A percentile compares a stretch with the other conserved stretches of the same genome.
Conservation (phyloP, 1,140 invertebrate genomes). For the Penaeus vannamei region DNA sequence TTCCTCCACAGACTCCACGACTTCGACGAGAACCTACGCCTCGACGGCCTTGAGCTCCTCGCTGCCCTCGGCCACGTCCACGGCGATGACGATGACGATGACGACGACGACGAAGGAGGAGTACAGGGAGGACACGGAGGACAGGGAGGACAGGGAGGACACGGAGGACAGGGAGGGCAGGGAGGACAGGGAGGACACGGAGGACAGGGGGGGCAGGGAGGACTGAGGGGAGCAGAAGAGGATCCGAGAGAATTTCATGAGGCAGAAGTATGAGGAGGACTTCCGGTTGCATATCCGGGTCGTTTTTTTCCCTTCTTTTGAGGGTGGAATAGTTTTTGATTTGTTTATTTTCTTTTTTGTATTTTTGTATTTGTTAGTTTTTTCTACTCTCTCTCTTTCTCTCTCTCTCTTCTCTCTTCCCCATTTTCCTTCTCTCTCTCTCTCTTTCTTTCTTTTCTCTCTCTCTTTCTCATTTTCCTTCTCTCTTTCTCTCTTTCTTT, state of each 20-base stretch:
- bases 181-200: conserved; percentile 24
- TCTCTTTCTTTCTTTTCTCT: too few relatives aligned
- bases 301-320: too few relatives aligned
- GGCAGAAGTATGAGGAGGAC: not conserved
- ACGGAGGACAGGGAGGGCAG: not conserved
- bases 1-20: conserved; percentile 79
- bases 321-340: too few relatives aligned
- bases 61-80: conserved; percentile 74
- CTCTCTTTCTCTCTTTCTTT: too few relatives aligned
- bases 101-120: conserved; percentile 6
- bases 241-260: not conserved
- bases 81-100: conserved; percentile 69
- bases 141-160: not conserved
- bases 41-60: conserved; percentile 86
- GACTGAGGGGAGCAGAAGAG: not conserved
- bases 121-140: not conserved
- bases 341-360: too few relatives aligned
- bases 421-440: too few relatives aligned
- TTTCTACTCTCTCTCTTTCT: too few relatives aligned
- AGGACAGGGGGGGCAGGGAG: conserved; percentile 12
- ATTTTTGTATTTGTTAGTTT: too few relatives aligned
- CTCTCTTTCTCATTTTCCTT: too few relatives aligned
- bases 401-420: too few relatives aligned
- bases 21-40: conserved; percentile 83
- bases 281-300: not conserved